These are phyloP conservation scores for Siderastrea radians DNA, from an alignment of 92 coral and sea anemone genomes.

Conservation along the genomic window DNA sequence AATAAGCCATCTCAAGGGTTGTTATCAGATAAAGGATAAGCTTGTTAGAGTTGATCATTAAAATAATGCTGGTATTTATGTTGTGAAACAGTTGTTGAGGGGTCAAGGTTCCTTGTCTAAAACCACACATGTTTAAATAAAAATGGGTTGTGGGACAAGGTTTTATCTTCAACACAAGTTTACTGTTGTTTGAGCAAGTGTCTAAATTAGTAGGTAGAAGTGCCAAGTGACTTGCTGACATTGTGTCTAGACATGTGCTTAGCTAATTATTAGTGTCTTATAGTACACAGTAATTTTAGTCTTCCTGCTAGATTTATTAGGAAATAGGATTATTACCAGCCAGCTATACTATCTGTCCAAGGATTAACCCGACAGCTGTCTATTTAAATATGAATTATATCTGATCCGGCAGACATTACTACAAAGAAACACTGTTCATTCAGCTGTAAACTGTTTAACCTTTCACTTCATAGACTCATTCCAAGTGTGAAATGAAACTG, in stretches of 20 bases:
- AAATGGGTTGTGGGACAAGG: too few relatives aligned
- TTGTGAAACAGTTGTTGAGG: neutral
- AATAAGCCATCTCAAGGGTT: constrained; percentile 15
- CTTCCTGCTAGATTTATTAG: neutral
- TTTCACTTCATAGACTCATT: neutral
- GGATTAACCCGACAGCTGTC: neutral
- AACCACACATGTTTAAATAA: neutral
- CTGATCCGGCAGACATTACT: constrained; percentile 8
- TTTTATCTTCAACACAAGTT: too few relatives aligned
- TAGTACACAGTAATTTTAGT: neutral
- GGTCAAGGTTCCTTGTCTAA: constrained; percentile 5
- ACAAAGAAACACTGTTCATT: neutral
- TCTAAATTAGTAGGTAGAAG: neutral
- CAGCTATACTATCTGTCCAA: neutral
- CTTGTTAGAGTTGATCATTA: neutral
- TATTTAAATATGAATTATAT: neutral
- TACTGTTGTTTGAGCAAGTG: neutral
- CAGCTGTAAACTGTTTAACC: neutral
- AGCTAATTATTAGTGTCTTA: neutral
- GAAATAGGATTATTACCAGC: constrained; percentile 15
- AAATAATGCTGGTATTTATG: neutral
- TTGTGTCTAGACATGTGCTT: constrained; percentile 12
- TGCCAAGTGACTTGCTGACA: constrained; percentile 1
- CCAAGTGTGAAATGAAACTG: too few relatives aligned
- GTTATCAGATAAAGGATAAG: constrained; percentile 13